A percentile compares a stretch with the other conserved stretches of the same genome.
These are phyloP conservation scores for Trypoxylus dichotomus DNA, from an alignment of 1,140 invertebrate species.

Conservation along the genomic window DNA sequence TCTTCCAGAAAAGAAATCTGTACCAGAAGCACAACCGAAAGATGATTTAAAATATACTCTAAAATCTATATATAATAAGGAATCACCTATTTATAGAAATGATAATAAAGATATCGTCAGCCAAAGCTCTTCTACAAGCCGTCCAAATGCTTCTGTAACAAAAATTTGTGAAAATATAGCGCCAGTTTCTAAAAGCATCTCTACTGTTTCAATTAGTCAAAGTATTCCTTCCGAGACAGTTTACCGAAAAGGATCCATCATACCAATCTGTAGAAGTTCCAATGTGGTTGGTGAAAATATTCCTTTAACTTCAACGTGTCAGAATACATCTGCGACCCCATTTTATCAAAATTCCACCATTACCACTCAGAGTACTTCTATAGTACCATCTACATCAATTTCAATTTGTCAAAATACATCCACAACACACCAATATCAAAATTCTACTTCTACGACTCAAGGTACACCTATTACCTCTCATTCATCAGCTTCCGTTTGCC, in stretches of 20 bases:
- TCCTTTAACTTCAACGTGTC: neutral
- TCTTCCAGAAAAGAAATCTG: neutral
- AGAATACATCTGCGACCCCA: neutral
- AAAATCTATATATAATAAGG: neutral
- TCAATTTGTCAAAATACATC: conserved; percentile 5
- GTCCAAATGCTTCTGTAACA: neutral
- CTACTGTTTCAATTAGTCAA: neutral
- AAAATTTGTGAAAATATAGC: neutral
- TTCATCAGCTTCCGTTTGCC: neutral
- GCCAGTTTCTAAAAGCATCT: neutral
- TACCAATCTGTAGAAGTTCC: neutral
- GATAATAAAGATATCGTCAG: neutral
- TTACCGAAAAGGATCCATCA: neutral
- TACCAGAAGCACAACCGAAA: neutral
- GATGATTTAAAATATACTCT: neutral
- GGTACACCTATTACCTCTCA: neutral
- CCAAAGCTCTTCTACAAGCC: neutral
- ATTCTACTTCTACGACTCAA: neutral
- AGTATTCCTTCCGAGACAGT: neutral
- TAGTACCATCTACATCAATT: neutral
- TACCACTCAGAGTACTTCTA: neutral
- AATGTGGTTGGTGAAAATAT: neutral
- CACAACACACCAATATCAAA: neutral
- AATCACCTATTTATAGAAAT: neutral
- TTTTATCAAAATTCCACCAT: neutral